phyloP scores from a whole-genome alignment of 2,113 vertebrate species.

The Salvelinus namaycush region DNA sequence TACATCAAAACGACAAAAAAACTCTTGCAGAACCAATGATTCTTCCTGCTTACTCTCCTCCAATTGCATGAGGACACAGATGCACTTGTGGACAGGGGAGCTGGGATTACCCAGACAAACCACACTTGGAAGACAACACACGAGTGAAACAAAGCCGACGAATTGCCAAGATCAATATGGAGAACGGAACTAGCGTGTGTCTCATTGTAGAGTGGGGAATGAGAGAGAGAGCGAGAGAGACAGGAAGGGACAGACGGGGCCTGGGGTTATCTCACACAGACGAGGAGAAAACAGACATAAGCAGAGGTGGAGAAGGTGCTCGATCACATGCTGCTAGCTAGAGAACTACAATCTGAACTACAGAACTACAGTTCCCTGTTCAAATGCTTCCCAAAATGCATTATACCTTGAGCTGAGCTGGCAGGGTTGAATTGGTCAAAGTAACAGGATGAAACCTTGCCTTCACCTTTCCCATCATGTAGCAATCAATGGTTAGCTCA shows the following conservation, averaged over 20 bases:
- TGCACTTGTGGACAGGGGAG: slow-evolving; percentile 9
- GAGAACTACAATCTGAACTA: background rate
- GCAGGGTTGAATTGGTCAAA: background rate
- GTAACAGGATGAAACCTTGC: background rate
- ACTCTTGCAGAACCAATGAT: background rate
- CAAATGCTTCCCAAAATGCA: too few relatives aligned
- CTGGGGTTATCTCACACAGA: too few relatives aligned
- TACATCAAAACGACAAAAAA: background rate
- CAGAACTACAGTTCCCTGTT: background rate
- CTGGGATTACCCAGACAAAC: slow-evolving; percentile 10
- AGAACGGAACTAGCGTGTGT: background rate
- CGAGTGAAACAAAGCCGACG: background rate
- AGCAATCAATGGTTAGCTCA: background rate
- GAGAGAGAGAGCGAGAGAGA: background rate
- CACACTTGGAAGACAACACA: slow-evolving; percentile 5
- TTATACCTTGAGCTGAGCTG: background rate
- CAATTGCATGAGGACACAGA: background rate
- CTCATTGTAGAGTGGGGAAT: background rate
- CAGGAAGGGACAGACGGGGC: background rate
- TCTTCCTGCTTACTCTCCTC: background rate
- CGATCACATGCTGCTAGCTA: background rate
- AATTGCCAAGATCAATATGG: slow-evolving; percentile 23
- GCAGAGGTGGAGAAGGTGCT: background rate
- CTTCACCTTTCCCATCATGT: background rate
- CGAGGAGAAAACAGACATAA: slow-evolving; percentile 5